These are phyloP conservation scores for Morpho helenor DNA, from an alignment of 2,888 invertebrate genomes.

Conservation along the genomic window DNA sequence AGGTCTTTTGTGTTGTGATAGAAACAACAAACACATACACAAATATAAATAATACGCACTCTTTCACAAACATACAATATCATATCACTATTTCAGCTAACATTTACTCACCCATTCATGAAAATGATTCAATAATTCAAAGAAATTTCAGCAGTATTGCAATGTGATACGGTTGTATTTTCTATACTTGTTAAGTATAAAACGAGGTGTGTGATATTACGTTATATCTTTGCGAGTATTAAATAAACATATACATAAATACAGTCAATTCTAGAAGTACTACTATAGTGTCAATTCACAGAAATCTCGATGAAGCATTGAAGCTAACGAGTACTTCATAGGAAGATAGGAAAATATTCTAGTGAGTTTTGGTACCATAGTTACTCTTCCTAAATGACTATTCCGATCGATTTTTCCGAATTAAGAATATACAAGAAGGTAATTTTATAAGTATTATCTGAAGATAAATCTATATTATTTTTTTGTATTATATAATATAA, in stretches of 20 bases:
- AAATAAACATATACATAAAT: slow-evolving; percentile 48
- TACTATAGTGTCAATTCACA: slow-evolving; percentile 15
- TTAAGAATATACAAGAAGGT: slow-evolving; percentile 34
- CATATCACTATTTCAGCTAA: slow-evolving; percentile 33
- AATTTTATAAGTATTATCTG: slow-evolving; percentile 19
- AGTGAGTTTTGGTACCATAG: slow-evolving; percentile 39
- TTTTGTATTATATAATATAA: no score
- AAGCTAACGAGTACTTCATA: slow-evolving; percentile 3
- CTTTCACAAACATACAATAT: slow-evolving; percentile 29
- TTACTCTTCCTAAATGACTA: slow-evolving; percentile 42
- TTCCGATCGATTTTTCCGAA: slow-evolving; percentile 56
- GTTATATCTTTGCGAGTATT: slow-evolving; percentile 47
- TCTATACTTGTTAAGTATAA: slow-evolving; percentile 4
- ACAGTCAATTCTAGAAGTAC: slow-evolving; percentile 4
- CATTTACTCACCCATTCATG: slow-evolving; percentile 43
- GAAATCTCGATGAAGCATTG: neutral
- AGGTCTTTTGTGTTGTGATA: slow-evolving; percentile 2
- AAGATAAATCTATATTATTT: slow-evolving; percentile 6
- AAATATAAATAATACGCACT: slow-evolving; percentile 30
- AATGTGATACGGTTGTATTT: slow-evolving; percentile 27
- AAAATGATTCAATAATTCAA: slow-evolving; percentile 25
- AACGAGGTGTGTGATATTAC: slow-evolving; percentile 2
- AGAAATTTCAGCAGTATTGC: slow-evolving; percentile 17
- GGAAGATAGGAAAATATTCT: neutral
- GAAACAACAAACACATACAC: slow-evolving; percentile 14